These are phyloP conservation scores for Drosophila albomicans DNA, from an alignment of 1,140 invertebrate genomes.

Conservation along the genomic window DNA sequence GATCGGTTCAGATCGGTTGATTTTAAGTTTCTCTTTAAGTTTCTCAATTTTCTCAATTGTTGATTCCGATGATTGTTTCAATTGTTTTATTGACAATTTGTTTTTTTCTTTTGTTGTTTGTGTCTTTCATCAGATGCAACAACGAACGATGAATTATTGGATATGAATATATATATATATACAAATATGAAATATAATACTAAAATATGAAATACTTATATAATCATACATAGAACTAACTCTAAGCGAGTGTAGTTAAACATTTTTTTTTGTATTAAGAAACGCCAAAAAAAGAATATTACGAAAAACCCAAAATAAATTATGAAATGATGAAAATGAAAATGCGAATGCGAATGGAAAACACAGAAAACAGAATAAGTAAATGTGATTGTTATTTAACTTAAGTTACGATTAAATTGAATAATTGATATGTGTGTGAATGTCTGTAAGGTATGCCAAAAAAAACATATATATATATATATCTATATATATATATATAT, in stretches of 20 bases:
- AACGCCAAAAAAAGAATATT: constrained; percentile 6
- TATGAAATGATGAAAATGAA: constrained; percentile 12
- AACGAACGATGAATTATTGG: constrained; percentile 26
- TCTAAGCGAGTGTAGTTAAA: constrained; percentile 22
- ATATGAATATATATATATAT: constrained; percentile 12
- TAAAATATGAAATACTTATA: constrained; percentile 43
- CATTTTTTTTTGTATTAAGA: constrained; percentile 66
- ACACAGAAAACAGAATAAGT: constrained; percentile 65
- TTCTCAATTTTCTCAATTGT: constrained; percentile 51
- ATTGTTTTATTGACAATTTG: constrained; percentile 82
- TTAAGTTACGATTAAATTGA: constrained; percentile 76
- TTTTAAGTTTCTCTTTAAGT: constrained; percentile 37
- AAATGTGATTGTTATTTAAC: constrained; percentile 84
- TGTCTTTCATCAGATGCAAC: not conserved
- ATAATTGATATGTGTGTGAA: constrained; percentile 67
- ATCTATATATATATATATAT: constrained; percentile 22
- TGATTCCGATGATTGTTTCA: constrained; percentile 64
- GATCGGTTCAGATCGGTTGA: constrained; percentile 26
- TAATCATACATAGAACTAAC: constrained; percentile 46
- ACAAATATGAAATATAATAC: not conserved
- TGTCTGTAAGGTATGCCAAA: constrained; percentile 59
- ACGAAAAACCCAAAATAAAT: constrained; percentile 17
- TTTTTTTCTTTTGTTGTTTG: constrained; percentile 13
- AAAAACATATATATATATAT: constrained; percentile 25
- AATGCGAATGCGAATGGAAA: constrained; percentile 3